Evolutionary conservation across 2,888 invertebrate species (phyloP).

Genomic region (Poecilobothrus nobilitatus): DNA sequence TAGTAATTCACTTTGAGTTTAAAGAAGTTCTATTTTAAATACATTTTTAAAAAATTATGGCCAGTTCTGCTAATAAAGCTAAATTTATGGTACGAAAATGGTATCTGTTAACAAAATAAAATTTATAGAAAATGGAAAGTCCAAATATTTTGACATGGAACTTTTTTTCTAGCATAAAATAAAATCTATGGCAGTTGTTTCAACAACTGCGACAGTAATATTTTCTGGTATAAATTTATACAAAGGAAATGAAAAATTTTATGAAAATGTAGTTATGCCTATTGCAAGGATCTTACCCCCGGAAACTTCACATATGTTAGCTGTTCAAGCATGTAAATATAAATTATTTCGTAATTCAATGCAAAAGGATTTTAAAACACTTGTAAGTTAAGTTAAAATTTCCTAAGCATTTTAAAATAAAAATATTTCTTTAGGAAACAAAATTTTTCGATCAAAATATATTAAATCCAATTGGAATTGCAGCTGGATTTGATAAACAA

Average conservation of each 20-base stretch:
- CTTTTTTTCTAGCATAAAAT: slow-evolving; percentile 47
- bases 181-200: slow-evolving; percentile 56
- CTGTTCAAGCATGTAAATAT: slow-evolving; percentile 67
- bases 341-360: slow-evolving; percentile 57
- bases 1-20: too few relatives aligned
- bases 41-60: too few relatives aligned
- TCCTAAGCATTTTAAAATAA: neutral
- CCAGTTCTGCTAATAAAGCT: too few relatives aligned
- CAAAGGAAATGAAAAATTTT: slow-evolving; percentile 71
- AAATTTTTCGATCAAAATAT: slow-evolving; percentile 63
- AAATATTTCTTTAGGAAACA: slow-evolving; percentile 49
- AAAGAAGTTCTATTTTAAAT: too few relatives aligned
- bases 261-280: slow-evolving; percentile 64
- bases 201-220: slow-evolving; percentile 55
- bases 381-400: slow-evolving; percentile 21
- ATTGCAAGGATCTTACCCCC: slow-evolving; percentile 58
- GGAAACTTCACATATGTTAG: slow-evolving; percentile 74
- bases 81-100: too few relatives aligned
- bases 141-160: too few relatives aligned
- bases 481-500: slow-evolving; percentile 98
- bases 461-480: slow-evolving; percentile 89
- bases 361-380: slow-evolving; percentile 29
- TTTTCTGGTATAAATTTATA: slow-evolving; percentile 63
- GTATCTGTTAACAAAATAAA: too few relatives aligned
- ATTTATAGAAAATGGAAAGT: too few relatives aligned